Evolutionary conservation across 1,140 invertebrate genomes (phyloP).

Genomic region (Hesperophylax magnus): DNA sequence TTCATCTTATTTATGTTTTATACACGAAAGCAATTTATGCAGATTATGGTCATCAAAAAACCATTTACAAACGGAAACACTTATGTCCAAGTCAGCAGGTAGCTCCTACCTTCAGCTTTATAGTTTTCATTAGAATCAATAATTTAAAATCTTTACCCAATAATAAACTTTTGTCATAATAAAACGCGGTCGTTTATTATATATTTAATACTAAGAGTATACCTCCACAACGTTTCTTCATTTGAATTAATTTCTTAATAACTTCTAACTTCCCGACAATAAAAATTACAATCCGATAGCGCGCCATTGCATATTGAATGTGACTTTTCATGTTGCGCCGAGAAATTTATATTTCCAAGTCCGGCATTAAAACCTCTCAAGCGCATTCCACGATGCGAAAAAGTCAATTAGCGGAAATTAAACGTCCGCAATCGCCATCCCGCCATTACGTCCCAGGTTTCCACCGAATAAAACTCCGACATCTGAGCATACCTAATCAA

Average conservation of each 20-base stretch:
- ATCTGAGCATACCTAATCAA: neutral
- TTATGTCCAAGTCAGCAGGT: too few species aligned
- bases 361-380: constrained; percentile 21
- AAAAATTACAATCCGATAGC: neutral
- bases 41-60: too few species aligned
- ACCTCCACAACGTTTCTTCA: neutral
- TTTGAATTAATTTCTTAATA: constrained; percentile 4
- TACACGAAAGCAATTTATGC: too few species aligned
- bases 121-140: too few species aligned
- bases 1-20: too few species aligned
- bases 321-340: neutral
- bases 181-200: too few species aligned
- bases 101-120: too few species aligned
- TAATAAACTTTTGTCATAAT: too few species aligned
- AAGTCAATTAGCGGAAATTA: constrained; percentile 30
- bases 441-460: neutral
- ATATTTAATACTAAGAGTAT: neutral
- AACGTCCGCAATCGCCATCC: constrained; percentile 18
- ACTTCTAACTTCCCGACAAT: neutral
- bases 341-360: neutral
- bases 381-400: constrained; percentile 21
- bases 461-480: neutral
- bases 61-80: too few species aligned
- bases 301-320: neutral
- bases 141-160: too few species aligned